Percentiles rank a stretch among this genome's conserved stretches.
Evolutionary conservation across 2,888 invertebrate species (phyloP).

Genomic region (Spodoptera picta): DNA sequence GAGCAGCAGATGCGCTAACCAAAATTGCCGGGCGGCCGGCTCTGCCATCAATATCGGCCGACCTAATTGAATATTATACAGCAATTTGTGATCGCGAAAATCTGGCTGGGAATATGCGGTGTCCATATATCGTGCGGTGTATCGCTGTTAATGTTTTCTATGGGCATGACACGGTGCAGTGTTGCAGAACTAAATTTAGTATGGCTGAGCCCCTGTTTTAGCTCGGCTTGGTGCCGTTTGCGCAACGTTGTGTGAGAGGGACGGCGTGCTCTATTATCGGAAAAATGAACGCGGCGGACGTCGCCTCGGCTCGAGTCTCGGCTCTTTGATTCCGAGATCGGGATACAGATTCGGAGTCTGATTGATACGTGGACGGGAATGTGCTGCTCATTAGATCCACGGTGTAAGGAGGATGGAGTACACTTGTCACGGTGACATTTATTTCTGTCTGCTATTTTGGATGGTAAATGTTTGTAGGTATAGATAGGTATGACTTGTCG

Average conservation of each 20-base stretch:
- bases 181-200: conserved; percentile 84
- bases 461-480: conserved; percentile 15
- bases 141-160: conserved; percentile 83
- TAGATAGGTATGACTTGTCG: not conserved
- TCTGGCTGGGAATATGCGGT: conserved; percentile 86
- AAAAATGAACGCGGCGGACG: conserved; percentile 73
- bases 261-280: conserved; percentile 84
- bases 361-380: conserved; percentile 45
- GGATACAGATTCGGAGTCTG: conserved; percentile 45
- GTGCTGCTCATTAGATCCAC: conserved; percentile 26
- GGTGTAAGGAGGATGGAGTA: conserved; percentile 11
- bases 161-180: conserved; percentile 75
- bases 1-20: conserved; percentile 85
- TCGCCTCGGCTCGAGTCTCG: conserved; percentile 43
- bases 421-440: conserved; percentile 29
- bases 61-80: conserved; percentile 88
- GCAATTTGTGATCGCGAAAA: conserved; percentile 87
- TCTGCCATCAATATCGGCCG: conserved; percentile 81
- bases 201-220: conserved; percentile 79
- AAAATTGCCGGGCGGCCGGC: conserved; percentile 79
- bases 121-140: conserved; percentile 79
- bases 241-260: conserved; percentile 79
- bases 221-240: conserved; percentile 78
- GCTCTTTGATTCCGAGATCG: conserved; percentile 54
- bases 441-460: conserved; percentile 5